phyloP scores from a whole-genome alignment of 1,140 invertebrate species.

The Lordiphosa clarofinis region DNA sequence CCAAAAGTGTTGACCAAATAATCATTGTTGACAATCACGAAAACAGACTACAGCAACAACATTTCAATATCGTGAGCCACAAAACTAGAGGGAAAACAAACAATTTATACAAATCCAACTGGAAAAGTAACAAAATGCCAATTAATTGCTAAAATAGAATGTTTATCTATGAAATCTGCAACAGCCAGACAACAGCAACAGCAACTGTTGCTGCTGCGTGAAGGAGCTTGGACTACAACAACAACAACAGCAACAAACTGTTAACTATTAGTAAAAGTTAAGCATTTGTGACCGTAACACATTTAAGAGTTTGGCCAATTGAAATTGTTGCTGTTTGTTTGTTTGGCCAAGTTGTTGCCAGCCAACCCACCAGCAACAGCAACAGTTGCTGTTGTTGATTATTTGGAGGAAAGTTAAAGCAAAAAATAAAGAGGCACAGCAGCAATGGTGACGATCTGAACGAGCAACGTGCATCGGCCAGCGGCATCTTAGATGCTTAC shows the following conservation, averaged over 20 bases:
- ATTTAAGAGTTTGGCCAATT: slow-evolving; percentile 61
- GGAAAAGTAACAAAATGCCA: slow-evolving; percentile 76
- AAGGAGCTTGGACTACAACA: slow-evolving; percentile 11
- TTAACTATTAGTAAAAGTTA: slow-evolving; percentile 75
- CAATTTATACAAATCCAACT: slow-evolving; percentile 73
- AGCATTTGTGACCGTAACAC: slow-evolving; percentile 76
- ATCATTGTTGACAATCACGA: slow-evolving; percentile 77
- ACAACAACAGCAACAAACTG: slow-evolving; percentile 29
- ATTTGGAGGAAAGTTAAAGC: slow-evolving; percentile 33
- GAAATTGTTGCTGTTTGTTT: slow-evolving; percentile 18
- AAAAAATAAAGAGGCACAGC: background rate
- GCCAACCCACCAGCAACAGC: slow-evolving; percentile 2
- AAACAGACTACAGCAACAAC: slow-evolving; percentile 42
- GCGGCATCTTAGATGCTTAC: slow-evolving; percentile 73
- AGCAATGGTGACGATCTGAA: slow-evolving; percentile 64
- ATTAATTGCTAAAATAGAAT: slow-evolving; percentile 77
- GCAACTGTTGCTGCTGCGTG: slow-evolving; percentile 21
- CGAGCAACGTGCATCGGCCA: slow-evolving; percentile 51
- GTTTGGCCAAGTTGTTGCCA: slow-evolving; percentile 18
- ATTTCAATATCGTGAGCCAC: slow-evolving; percentile 71
- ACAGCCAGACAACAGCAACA: slow-evolving; percentile 30
- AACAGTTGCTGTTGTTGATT: slow-evolving; percentile 47
- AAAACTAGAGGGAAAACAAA: slow-evolving; percentile 23
- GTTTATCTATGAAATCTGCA: slow-evolving; percentile 73
- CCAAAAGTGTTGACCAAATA: slow-evolving; percentile 60